Evolutionary conservation across 1,140 invertebrate genomes (phyloP), one percentile per base, ranked within the genome.

Genomic region (Popillia japonica): DNA sequence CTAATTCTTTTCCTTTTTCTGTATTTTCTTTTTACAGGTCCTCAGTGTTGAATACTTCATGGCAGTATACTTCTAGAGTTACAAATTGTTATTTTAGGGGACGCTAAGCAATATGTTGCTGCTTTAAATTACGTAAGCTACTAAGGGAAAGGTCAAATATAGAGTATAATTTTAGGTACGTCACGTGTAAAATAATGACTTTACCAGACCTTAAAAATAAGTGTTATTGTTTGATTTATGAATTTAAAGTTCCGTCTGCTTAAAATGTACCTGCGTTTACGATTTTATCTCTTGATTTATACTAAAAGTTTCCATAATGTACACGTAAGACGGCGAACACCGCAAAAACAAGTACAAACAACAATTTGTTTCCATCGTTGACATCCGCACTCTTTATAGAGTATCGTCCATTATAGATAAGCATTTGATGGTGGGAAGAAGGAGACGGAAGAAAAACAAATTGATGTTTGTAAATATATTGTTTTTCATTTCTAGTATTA

Each of bases 251-350:
- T 27, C 61, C 20, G 27, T 68, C 11, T 14, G 61, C 23, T 27
- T 34, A 68, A 68, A 68, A 68, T 68, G 27, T 34, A 34, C 61
- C 61, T 68, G 22, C 61, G 22, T 68, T 68, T 27, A 68, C 27
- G 61, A 68, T 68, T 68, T 68, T 68, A 68, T 68, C 61, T 23
- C 14, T 68, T 68, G 61, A 68, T 68, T 68, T 68, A 68, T 68
- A 22, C 61, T 68, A 34, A 68, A 68, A 68, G 8, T 68, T 68
- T 68, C 27, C 61, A 68, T 34, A 68, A 55, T 55, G 48, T 55
- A 68, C 61, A 27, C 22, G 61, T 68, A 68, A 68, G 22, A 34
- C 27, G 61, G 7, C 22, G 61, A 68, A 23, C 7, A 22, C 20
- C 61, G 61, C 61, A 68, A 68, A 68, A 27, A 68, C 61, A 68